These are phyloP conservation scores for Zaprionus davidi DNA, from an alignment of 1,140 invertebrate genomes.

Conservation along the genomic window DNA sequence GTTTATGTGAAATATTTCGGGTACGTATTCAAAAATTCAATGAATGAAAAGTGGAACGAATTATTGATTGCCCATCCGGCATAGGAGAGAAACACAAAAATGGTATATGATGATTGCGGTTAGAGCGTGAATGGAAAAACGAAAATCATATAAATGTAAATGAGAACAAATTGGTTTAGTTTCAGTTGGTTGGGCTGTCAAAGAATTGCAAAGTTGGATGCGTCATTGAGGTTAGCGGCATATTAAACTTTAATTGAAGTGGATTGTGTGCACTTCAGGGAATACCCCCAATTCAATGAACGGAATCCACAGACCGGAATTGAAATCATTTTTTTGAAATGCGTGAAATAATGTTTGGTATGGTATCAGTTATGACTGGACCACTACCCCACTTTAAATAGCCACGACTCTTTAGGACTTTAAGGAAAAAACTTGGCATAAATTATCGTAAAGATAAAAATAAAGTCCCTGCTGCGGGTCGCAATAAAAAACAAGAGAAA, in stretches of 20 bases:
- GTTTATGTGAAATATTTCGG: conserved; percentile 2
- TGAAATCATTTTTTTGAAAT: neutral
- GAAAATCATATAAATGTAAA: conserved; percentile 50
- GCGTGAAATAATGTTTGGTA: neutral
- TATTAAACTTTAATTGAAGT: conserved; percentile 44
- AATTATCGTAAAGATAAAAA: neutral
- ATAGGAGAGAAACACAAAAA: neutral
- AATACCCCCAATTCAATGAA: neutral
- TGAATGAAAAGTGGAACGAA: conserved; percentile 27
- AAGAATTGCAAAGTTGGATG: conserved; percentile 12
- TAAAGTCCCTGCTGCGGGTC: neutral
- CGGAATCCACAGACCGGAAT: neutral
- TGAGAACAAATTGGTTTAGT: conserved; percentile 36
- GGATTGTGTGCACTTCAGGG: conserved; percentile 19
- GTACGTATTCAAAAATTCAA: conserved; percentile 8
- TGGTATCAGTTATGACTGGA: too few relatives aligned
- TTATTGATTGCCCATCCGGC: conserved; percentile 36
- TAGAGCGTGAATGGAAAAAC: conserved; percentile 13
- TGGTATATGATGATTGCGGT: conserved; percentile 12
- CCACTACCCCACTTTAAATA: neutral
- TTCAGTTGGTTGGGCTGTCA: conserved; percentile 22
- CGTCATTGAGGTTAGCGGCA: conserved; percentile 11
- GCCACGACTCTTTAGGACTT: too few relatives aligned
- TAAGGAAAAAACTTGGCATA: neutral
- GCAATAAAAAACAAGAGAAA: neutral